phyloP scores from a whole-genome alignment of 2,797 vertebrate species.

The Sebastes nivosus region DNA sequence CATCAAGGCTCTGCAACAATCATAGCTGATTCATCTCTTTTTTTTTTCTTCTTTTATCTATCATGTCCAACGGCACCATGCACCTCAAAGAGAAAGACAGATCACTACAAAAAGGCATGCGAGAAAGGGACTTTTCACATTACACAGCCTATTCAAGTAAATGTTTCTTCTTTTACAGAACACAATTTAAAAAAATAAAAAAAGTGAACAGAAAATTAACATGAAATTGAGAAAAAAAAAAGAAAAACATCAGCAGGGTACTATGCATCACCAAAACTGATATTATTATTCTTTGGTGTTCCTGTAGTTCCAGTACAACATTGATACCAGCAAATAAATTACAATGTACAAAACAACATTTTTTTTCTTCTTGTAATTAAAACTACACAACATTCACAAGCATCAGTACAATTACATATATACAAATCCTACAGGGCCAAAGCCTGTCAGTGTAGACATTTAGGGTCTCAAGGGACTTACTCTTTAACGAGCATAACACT shows the following conservation, averaged over 20 bases:
- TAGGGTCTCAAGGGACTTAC: slow-evolving; percentile 92
- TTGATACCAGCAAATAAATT: slow-evolving; percentile 97
- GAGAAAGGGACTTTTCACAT: slow-evolving; percentile 89
- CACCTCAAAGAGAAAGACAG: slow-evolving; percentile 82
- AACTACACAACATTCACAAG: slow-evolving; percentile 93
- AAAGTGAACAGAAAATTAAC: slow-evolving; percentile 16
- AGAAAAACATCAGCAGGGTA: slow-evolving; percentile 84
- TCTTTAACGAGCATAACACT: slow-evolving; percentile 85
- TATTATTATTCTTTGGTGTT: slow-evolving; percentile 97
- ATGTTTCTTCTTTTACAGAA: slow-evolving; percentile 85
- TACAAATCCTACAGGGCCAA: slow-evolving; percentile 87
- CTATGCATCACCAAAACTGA: slow-evolving; percentile 93
- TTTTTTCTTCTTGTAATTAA: slow-evolving; percentile 82
- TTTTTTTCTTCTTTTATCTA: slow-evolving; percentile 58
- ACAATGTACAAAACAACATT: slow-evolving; percentile 96
- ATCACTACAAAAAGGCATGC: slow-evolving; percentile 92
- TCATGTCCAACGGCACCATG: slow-evolving; percentile 80
- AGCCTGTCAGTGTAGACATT: slow-evolving; percentile 86
- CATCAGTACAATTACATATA: slow-evolving; percentile 90
- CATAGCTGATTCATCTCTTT: slow-evolving; percentile 66
- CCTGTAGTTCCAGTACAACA: slow-evolving; percentile 89
- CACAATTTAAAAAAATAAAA: slow-evolving; percentile 64
- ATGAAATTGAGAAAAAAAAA: slow-evolving; percentile 20
- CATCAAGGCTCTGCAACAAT: slow-evolving; percentile 81
- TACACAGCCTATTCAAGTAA: slow-evolving; percentile 96